Evolutionary conservation across 2,888 invertebrate genomes (phyloP).

Genomic region (Macrophya alboannulata): DNA sequence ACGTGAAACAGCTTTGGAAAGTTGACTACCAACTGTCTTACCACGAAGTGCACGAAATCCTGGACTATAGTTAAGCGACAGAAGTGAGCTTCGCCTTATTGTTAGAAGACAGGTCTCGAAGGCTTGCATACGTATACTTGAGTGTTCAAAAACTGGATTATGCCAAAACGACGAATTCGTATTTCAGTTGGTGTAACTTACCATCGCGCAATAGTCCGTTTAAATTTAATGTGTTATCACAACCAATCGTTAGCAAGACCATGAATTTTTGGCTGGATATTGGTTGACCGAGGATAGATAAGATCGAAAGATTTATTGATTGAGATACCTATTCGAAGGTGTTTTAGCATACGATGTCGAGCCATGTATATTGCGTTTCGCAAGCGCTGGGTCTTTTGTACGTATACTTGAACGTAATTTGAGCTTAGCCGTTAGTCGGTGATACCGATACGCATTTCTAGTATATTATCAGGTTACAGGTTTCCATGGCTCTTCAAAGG

Average conservation of each 20-base stretch:
- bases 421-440: constrained; percentile 23
- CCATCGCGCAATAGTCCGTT: not conserved
- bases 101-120: not conserved
- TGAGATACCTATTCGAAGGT: not conserved
- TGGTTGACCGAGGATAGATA: not conserved
- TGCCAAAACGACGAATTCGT: not conserved
- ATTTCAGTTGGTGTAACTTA: not conserved
- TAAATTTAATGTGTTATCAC: too few species aligned
- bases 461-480: constrained; percentile 45
- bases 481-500: constrained; percentile 30
- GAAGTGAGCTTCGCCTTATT: constrained; percentile 25
- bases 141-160: not conserved
- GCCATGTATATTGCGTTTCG: not conserved
- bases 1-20: constrained; percentile 40
- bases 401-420: constrained; percentile 24
- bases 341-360: not conserved
- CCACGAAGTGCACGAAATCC: constrained; percentile 5
- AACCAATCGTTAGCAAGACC: not conserved
- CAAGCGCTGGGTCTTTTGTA: constrained; percentile 1
- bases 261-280: not conserved
- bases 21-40: constrained; percentile 25
- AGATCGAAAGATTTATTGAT: not conserved
- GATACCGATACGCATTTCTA: constrained; percentile 19
- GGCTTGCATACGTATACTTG: not conserved
- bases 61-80: constrained; percentile 30